Evolutionary conservation across 2,888 invertebrate species (phyloP), one percentile per base, ranked within the genome.

Genomic region (Ophonus ardosiacus): DNA sequence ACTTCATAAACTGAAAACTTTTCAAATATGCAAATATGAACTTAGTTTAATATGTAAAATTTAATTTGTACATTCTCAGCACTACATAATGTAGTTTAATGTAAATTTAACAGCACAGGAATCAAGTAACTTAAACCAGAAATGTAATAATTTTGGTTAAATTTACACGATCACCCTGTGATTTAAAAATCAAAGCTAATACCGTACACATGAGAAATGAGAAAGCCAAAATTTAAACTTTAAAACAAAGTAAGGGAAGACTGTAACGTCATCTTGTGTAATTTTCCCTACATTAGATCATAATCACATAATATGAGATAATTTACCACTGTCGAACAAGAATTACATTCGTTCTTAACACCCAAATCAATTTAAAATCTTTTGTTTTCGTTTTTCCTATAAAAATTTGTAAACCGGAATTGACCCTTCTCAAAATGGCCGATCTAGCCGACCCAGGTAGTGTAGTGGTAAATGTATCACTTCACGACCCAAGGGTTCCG

Each of bases 21-120:
- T 68, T 38, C 38, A 68, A 15, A 24, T 68, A 68, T 68, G 15
- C 31, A 13, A 51, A 21, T 65, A 31, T 65, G 21, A 68, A 38
- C 68, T 63, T 68, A 68, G 24, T 68, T 68, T 59, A 59, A 59
- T 59, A 59, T 17, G 68, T 68, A 68, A 68, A 68, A 68, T 68
- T 68, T 68, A 68, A 68, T 68, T 68, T 24, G 31, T 68, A 38
- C 68, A 68, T 68, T 38, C 38, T 38, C 68, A n/a, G 68, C n/a
- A 15, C 31, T 31, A 24, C 15, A 68, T 68, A 31, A 68, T 15
- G 15, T 38, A 68, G 31, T 68, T 68, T 68, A 38, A 68, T 68
- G 38, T 68, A 68, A 68, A 68, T 68, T 68, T 68, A 68, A 68
- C 38, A 68, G 38, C 38, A 68, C 38, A n/a, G 31, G 31, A 68